Conservation (phyloP, 2,888 invertebrate genomes). For the Pseudococcus viburni region DNA sequence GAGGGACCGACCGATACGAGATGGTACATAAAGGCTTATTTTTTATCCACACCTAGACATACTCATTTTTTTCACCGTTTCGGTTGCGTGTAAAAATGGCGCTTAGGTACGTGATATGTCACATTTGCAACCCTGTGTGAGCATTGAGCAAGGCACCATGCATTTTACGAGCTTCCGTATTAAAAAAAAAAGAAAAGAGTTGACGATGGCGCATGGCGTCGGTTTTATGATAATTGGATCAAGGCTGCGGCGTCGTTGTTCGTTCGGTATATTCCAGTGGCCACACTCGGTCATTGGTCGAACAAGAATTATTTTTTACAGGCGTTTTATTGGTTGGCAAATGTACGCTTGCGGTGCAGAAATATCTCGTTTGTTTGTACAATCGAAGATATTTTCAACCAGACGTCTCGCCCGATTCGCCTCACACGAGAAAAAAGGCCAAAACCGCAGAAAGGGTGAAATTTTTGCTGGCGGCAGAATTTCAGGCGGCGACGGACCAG, state of each 20-base stretch:
- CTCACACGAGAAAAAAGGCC: background rate
- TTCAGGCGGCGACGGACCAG: background rate
- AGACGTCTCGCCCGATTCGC: background rate
- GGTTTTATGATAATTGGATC: constrained; percentile 21
- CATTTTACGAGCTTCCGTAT: constrained; percentile 35
- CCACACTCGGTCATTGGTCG: background rate
- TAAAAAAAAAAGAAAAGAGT: background rate
- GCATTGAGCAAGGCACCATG: constrained; percentile 8
- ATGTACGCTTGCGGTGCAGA: background rate
- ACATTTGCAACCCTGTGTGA: background rate
- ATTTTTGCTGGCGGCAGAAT: constrained; percentile 12
- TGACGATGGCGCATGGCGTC: constrained; percentile 1
- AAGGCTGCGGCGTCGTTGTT: constrained; percentile 10
- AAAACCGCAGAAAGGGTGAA: background rate
- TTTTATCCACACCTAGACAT: background rate
- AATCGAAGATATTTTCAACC: constrained; percentile 13
- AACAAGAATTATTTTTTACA: constrained; percentile 10
- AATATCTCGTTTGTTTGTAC: background rate
- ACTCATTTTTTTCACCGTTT: background rate
- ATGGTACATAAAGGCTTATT: background rate
- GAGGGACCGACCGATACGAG: background rate
- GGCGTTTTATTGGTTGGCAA: background rate
- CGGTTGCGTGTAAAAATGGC: background rate
- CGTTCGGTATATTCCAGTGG: constrained; percentile 7
- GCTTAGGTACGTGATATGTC: constrained; percentile 14